Base-by-base conservation (phyloP, 1,140 invertebrate genomes). In the Drosophila persimilis region DNA sequence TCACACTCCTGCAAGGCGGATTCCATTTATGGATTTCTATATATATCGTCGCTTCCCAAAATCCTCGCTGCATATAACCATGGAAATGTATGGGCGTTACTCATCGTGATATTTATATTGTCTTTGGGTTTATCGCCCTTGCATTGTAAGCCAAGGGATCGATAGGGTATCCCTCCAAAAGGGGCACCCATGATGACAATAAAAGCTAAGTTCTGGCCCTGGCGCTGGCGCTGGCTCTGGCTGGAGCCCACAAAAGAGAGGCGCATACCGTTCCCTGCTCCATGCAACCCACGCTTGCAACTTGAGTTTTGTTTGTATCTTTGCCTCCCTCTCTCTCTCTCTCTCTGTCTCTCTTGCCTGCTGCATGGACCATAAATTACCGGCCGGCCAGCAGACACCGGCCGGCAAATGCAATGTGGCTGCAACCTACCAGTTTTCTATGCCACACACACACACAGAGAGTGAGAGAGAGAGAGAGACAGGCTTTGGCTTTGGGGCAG, bases 311-410 rank as follows among this genome's bases (percentile, higher is more conserved):
- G 11, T 50, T 22, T 47, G 44, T 77, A 47, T 65, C 48, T 77
- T 65, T 86, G 45, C 65, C 45, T 73, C 56, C 74, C 67, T 50
- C 73, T 80, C 55, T 26, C 24, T 4, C 24, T 26, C 45, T 26
- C 67, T 50, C 73, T 80, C 55, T 26, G 5, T 4, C 24, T 26
- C 45, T 26, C 24, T 4, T 26, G 24, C 24, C 73, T 63, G 45
- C 66, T 65, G 58, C 72, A 44, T 70, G 63, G 44, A 39, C 66
- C 54, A 88, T 88, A 88, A 88, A 88, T 76, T 88, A 73, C 72
- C 80, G 78, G 62, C 83, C 81, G 81, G 81, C 74, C 76, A 53
- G 45, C 61, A 55, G 29, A 44, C 31, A 47, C 69, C 65, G 79
- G 79, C 75, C 79, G 79, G 80, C 79, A 69, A 69, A 75, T 61